These are phyloP conservation scores for Gobionotothen gibberifrons DNA, from an alignment of 2,797 vertebrate species.

Conservation along the genomic window DNA sequence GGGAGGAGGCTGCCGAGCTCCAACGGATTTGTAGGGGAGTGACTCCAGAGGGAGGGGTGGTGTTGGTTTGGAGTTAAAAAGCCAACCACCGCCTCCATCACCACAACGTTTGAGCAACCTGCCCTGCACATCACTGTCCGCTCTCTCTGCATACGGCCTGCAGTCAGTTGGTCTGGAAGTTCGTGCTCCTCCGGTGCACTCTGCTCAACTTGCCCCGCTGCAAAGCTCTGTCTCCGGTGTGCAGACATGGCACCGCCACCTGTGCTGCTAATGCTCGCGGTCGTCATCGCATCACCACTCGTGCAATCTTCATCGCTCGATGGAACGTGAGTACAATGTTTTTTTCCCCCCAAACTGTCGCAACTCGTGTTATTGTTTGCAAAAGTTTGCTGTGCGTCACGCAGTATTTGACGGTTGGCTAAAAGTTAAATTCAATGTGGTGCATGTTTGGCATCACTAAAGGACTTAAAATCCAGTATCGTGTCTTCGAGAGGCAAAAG, in stretches of 20 bases:
- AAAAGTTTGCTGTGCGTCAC: constrained; percentile 22
- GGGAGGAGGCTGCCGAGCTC: constrained; percentile 70
- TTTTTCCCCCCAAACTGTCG: neutral
- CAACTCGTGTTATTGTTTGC: neutral
- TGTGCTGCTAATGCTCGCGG: constrained; percentile 38
- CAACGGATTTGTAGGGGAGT: constrained; percentile 62
- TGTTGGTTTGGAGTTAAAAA: constrained; percentile 50
- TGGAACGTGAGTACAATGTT: constrained; percentile 67
- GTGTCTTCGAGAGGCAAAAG: constrained; percentile 13
- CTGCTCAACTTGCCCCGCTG: constrained; percentile 12
- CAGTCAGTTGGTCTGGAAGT: constrained; percentile 13
- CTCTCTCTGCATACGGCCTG: constrained; percentile 7
- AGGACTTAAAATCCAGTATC: neutral
- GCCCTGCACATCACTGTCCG: constrained; percentile 18
- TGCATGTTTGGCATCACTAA: neutral
- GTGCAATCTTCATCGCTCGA: constrained; percentile 51
- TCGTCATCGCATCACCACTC: constrained; percentile 40
- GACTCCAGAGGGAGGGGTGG: constrained; percentile 50
- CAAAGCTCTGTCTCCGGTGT: neutral
- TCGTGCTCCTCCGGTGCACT: constrained; percentile 6
- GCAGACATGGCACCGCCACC: constrained; percentile 70
- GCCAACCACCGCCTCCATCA: constrained; percentile 15
- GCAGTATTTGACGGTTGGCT: neutral
- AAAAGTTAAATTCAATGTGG: neutral
- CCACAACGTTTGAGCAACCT: constrained; percentile 28